Conservation (phyloP, 2,888 invertebrate genomes). For the Panzeria rudis region DNA sequence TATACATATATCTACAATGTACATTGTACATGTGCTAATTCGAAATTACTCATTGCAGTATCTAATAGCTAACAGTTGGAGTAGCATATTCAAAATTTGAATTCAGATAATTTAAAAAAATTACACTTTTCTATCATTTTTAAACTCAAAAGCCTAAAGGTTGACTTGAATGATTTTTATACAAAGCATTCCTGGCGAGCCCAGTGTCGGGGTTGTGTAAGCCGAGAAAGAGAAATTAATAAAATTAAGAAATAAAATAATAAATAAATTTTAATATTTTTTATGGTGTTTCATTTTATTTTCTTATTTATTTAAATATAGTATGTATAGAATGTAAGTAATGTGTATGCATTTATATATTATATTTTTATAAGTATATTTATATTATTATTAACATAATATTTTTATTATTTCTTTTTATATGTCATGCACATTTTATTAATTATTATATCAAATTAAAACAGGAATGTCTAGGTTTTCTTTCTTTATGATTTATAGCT, state of each 20-base stretch:
- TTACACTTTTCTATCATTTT: too few species aligned
- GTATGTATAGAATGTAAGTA: slow-evolving; percentile 39
- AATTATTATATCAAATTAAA: slow-evolving; percentile 33
- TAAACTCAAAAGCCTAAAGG: too few species aligned
- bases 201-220: too few species aligned
- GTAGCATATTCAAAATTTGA: too few species aligned
- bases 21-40: too few species aligned
- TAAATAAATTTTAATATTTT: slow-evolving; percentile 1
- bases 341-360: slow-evolving; percentile 23
- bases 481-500: slow-evolving; percentile 11
- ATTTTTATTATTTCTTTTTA: slow-evolving; percentile 36
- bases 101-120: too few species aligned
- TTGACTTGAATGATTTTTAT: too few species aligned
- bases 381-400: slow-evolving; percentile 51
- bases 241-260: slow-evolving; percentile 7
- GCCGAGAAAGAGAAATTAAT: background rate
- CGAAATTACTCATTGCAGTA: too few species aligned
- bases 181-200: too few species aligned
- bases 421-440: slow-evolving; percentile 48
- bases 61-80: too few species aligned
- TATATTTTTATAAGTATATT: slow-evolving; percentile 13
- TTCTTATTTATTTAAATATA: slow-evolving; percentile 47
- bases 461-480: slow-evolving; percentile 57
- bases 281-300: slow-evolving; percentile 17
- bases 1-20: too few species aligned